A percentile compares a stretch with the other conserved stretches of the same genome.
These are phyloP conservation scores for Globicephala melas DNA, from an alignment of 2,113 vertebrate species.

Conservation along the genomic window DNA sequence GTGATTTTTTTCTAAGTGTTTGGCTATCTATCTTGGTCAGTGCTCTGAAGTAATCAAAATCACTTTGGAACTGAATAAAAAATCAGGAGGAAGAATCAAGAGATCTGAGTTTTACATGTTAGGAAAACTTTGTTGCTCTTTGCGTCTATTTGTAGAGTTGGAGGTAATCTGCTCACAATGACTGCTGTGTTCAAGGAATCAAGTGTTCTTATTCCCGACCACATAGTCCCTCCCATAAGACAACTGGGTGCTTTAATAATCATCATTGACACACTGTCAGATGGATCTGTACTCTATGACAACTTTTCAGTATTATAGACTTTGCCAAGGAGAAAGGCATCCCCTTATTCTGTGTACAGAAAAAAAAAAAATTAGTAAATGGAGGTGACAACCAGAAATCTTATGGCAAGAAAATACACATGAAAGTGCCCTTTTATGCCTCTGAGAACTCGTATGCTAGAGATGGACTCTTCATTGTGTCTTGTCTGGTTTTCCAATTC, in stretches of 20 bases:
- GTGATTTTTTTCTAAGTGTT: neutral
- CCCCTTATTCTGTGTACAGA: neutral
- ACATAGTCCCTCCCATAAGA: neutral
- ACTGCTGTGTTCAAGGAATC: neutral
- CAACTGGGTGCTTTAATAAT: neutral
- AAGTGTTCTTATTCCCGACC: neutral
- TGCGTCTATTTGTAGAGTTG: neutral
- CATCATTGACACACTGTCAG: conserved; percentile 34
- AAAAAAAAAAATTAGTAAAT: neutral
- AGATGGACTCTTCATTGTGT: neutral
- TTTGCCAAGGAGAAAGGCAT: neutral
- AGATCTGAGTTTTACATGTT: neutral
- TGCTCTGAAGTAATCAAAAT: neutral
- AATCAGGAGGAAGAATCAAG: neutral
- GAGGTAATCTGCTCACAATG: neutral
- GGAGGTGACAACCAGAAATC: neutral
- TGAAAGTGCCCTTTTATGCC: neutral
- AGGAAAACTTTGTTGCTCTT: neutral
- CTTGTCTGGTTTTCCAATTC: neutral
- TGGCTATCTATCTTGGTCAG: neutral
- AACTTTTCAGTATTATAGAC: conserved; percentile 26
- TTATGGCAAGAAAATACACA: neutral
- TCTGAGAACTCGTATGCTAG: neutral
- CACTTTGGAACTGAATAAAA: neutral
- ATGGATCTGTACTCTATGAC: neutral